Evolutionary conservation across 2,888 invertebrate genomes (phyloP), one percentile per base, ranked within the genome.

Genomic region (Papilio protenor): DNA sequence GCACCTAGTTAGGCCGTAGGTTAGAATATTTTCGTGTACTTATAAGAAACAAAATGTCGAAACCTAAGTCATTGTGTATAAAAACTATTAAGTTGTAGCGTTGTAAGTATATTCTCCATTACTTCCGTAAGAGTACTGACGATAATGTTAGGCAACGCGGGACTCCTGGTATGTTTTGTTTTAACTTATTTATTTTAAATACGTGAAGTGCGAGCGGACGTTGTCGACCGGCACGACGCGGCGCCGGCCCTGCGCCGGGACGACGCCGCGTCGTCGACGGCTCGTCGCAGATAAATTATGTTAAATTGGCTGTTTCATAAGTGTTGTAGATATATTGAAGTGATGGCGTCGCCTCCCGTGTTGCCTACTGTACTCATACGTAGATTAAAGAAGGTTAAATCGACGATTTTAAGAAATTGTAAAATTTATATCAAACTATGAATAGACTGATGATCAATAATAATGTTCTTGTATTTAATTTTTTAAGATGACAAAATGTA

Each of bases 1-100:
- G 91, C 93, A 93, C 92, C 90, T 92, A 88, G 86, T 92, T 93
- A 93, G 91, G 92, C 91, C 88, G 87, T 93, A 94, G 91, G 88
- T 89, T 90, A 88, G 87, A 89, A 88, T 86, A 89, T 89, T 89
- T 87, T 90, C 90, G 91, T 90, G 94, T 94, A 94, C 93, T 93
- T 94, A 93, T 94, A 94, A 91, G 94, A 91, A 93, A 93, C 92
- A 92, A 93, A 93, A 91, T 92, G 94, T 94, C 94, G 94, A 94
- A 94, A 91, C 93, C 94, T 94, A 94, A 94, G 94, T 94, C 94
- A 94, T 94, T 94, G 93, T 94, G 94, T 94, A 94, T 94, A 94
- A 93, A 83, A 92, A 89, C 86, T 90, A 90, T 89, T 94, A 93
- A 93, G 94, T 93, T 92, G 88, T 93, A 93, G 92, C 86, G 81